Conservation (phyloP, 2,113 vertebrate species). For the Pomatostomus ruficeps region DNA sequence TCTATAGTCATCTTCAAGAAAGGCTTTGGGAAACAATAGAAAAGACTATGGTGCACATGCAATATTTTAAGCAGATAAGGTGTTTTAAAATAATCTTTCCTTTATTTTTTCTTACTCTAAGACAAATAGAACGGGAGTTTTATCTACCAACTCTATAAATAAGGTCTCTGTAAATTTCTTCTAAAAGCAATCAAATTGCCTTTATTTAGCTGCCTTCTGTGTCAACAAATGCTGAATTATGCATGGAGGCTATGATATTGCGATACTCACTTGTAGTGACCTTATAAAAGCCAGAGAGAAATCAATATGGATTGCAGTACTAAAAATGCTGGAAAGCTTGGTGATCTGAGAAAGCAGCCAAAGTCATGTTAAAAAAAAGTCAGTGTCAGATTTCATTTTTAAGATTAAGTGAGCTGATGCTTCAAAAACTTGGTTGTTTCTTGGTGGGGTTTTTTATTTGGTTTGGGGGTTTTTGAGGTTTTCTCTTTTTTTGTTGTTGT, state of each 20-base stretch:
- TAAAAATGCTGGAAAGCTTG: not conserved
- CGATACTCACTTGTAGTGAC: conserved; percentile 22
- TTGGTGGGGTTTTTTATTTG: not conserved
- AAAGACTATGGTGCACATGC: not conserved
- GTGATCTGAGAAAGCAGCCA: not conserved
- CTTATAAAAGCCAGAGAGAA: conserved; percentile 24
- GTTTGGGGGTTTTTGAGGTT: rapidly evolving
- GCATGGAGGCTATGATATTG: not conserved
- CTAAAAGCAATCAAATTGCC: not conserved
- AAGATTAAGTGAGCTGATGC: not conserved
- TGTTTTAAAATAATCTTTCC: not conserved
- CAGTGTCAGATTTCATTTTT: not conserved
- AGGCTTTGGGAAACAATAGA: not conserved
- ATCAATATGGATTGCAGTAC: not conserved
- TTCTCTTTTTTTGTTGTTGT: not conserved
- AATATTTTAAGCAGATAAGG: not conserved
- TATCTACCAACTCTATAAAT: not conserved
- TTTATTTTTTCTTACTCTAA: not conserved
- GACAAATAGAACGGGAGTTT: not conserved
- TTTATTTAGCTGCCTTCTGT: conserved; percentile 14
- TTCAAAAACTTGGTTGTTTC: not conserved
- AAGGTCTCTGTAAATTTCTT: not conserved
- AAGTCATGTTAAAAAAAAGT: not conserved
- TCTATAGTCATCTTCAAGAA: not conserved
- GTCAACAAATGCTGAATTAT: conserved; percentile 38